Conservation (phyloP, 2,888 invertebrate species). For the Leptogaster cylindrica region DNA sequence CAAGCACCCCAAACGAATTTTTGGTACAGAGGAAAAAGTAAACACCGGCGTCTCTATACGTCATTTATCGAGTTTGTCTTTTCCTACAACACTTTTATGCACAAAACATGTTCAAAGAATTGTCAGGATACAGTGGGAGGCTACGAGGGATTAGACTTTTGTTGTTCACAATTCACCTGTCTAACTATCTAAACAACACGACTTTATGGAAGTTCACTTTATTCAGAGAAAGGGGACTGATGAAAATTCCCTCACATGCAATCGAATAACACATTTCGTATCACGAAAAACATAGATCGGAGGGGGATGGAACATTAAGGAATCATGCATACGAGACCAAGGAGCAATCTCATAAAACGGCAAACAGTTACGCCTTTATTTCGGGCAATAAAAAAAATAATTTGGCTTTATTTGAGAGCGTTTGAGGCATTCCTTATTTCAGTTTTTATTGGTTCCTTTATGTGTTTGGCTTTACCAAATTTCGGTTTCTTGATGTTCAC, state of each 20-base stretch:
- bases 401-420: conserved; percentile 46
- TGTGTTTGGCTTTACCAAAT: conserved; percentile 28
- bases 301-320: conserved; percentile 14
- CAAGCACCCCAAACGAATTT: conserved; percentile 11
- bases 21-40: conserved; percentile 26
- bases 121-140: conserved; percentile 17
- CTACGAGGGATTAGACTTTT: conserved; percentile 33
- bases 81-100: conserved; percentile 41
- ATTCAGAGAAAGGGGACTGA: conserved; percentile 13
- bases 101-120: conserved; percentile 40
- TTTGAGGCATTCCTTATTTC: conserved; percentile 46
- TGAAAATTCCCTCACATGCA: conserved; percentile 43
- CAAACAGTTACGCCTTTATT: conserved; percentile 46
- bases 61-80: conserved; percentile 42
- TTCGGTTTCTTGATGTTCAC: conserved; percentile 17
- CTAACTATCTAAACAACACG: conserved; percentile 45
- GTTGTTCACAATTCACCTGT: conserved; percentile 43
- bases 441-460: conserved; percentile 44
- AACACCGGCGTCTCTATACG: conserved; percentile 33
- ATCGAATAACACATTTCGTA: conserved; percentile 38
- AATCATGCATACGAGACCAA: conserved; percentile 41
- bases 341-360: conserved; percentile 42
- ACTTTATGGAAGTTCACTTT: conserved; percentile 20
- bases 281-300: neutral
- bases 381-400: conserved; percentile 46